Evolutionary conservation across 2,113 vertebrate species (phyloP), one percentile per base, ranked within the genome.

Genomic region (Pachyramphus minor): DNA sequence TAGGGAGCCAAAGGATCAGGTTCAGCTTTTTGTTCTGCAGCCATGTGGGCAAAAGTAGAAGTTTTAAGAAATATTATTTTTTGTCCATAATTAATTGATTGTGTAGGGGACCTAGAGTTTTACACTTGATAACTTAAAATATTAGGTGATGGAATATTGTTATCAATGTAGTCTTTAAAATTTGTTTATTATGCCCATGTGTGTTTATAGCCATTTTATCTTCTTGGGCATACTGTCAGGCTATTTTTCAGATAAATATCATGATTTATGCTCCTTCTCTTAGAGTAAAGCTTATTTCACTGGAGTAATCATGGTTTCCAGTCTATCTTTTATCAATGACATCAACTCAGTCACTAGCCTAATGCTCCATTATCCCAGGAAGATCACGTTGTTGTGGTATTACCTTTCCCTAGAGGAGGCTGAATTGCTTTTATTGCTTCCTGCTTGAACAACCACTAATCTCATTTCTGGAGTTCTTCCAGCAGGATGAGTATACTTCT

Each of bases 361-460:
- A 77, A 87, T 93, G 79, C 67, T 91, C 71, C 71, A 50, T 94
- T 95, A 92, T 91, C 58, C 45, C 72, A 76, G 84, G 72, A 91
- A 86, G 81, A 86, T 89, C 84, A 93, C 2, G 0, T 45, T 81
- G 87, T 84, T 96, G 87, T 94, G 84, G 87, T 80, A 77, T 95
- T 96, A 96, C 72, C 87, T 94, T 96, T 94, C 85, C 76, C 87
- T 64, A 74, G 73, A 92, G 94, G 59, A 87, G 66, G 17, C n/a
- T 58, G 85, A 93, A 89, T 95, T 95, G 73, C 73, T 95, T 95
- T 90, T 96, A 96, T 96, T 94, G 60, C 87, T 97, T 96, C 93
- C 93, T 95, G 88, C 84, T 84, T 90, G 75, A 95, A 88, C 68
- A 95, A 93, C 79, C 8, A 17, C 87, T 95, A 75, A 95, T 94